A percentile compares a stretch with the other conserved stretches of the same genome.
phyloP scores from a whole-genome alignment of 2,113 vertebrate genomes.

The Cavia porcellus region DNA sequence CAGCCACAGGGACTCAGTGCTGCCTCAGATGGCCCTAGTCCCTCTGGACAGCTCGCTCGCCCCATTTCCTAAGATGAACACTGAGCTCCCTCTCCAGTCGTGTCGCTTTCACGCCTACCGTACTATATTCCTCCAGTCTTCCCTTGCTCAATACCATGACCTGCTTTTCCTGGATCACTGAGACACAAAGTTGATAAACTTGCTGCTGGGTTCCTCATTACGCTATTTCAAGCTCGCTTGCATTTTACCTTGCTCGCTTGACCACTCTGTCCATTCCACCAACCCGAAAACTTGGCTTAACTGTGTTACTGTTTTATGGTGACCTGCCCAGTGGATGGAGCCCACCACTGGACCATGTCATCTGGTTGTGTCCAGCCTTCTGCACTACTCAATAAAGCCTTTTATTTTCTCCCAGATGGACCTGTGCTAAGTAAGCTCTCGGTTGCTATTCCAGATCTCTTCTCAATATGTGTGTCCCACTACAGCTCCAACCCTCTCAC shows the following conservation, averaged over 20 bases:
- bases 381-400: background rate
- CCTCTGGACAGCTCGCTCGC: background rate
- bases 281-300: background rate
- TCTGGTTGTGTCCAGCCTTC: background rate
- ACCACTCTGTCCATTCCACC: background rate
- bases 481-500: background rate
- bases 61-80: background rate
- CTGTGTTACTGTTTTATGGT: background rate
- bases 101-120: background rate
- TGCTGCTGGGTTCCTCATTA: background rate
- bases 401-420: background rate
- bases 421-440: background rate
- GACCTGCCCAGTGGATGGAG: background rate
- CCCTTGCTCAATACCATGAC: background rate
- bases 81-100: background rate
- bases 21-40: background rate
- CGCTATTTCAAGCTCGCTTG: background rate
- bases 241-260: background rate
- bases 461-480: background rate
- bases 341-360: background rate
- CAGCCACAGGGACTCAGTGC: background rate
- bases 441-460: background rate
- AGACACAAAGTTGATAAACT: background rate
- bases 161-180: background rate
- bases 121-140: background rate